Evolutionary conservation across 2,888 invertebrate genomes (phyloP).

Genomic region (Leptinotarsa rubiginosa): DNA sequence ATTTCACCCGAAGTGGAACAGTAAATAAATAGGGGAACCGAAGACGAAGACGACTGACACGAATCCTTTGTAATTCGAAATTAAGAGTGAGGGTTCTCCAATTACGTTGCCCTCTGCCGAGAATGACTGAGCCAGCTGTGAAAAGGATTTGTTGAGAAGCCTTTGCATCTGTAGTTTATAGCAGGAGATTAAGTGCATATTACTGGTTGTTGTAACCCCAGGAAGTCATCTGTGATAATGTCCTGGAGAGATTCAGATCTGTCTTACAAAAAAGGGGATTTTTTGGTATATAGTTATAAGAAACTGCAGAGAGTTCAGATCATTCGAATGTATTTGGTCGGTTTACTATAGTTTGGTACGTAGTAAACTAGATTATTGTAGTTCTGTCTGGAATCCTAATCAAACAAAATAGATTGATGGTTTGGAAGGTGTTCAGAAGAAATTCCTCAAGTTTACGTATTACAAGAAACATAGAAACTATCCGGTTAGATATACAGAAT

Average conservation of each 20-base stretch:
- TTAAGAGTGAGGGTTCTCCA: slow-evolving; percentile 19
- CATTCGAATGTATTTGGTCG: too few species aligned
- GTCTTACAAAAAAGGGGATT: too few species aligned
- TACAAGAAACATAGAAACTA: too few species aligned
- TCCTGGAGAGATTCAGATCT: neutral
- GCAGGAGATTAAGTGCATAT: neutral
- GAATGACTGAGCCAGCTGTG: slow-evolving; percentile 1
- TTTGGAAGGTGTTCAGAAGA: too few species aligned
- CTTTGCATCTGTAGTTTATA: slow-evolving; percentile 7
- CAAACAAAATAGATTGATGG: too few species aligned
- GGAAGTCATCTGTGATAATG: neutral
- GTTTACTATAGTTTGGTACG: too few species aligned
- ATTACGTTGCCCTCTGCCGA: slow-evolving; percentile 7
- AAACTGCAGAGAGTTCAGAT: too few species aligned
- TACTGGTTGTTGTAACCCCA: neutral
- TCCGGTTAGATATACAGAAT: too few species aligned
- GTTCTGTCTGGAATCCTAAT: too few species aligned
- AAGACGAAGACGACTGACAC: slow-evolving; percentile 23
- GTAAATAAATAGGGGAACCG: slow-evolving; percentile 21
- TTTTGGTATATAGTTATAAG: too few species aligned
- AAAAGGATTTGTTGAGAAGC: slow-evolving; percentile 9
- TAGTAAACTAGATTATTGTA: too few species aligned
- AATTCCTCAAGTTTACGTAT: too few species aligned
- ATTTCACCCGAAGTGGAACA: slow-evolving; percentile 8
- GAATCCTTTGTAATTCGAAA: slow-evolving; percentile 26